These are phyloP conservation scores for Drosophila sordidula DNA, from an alignment of 2,888 invertebrate species.

Conservation along the genomic window DNA sequence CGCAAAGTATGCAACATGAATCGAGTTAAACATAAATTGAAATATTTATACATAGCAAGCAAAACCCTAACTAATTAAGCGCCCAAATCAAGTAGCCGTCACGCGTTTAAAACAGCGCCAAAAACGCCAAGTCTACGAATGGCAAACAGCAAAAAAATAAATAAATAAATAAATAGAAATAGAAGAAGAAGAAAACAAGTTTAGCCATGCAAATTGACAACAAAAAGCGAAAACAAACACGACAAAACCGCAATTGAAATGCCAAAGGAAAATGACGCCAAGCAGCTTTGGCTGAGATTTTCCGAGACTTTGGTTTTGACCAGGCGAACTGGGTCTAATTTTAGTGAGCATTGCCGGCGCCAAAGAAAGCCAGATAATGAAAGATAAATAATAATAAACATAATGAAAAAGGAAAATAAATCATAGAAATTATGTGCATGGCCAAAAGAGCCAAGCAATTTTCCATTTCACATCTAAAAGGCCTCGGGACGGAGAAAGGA, in stretches of 20 bases:
- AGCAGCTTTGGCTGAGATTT: conserved; percentile 36
- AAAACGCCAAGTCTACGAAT: conserved; percentile 10
- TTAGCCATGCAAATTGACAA: conserved; percentile 52
- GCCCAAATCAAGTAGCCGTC: conserved; percentile 6
- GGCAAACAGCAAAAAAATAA: conserved; percentile 1
- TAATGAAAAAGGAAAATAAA: conserved; percentile 71
- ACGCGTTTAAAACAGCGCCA: conserved; percentile 44
- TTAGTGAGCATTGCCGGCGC: conserved; percentile 45
- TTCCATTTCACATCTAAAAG: conserved; percentile 65
- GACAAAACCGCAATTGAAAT: conserved; percentile 48
- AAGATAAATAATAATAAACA: conserved; percentile 46
- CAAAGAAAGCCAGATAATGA: conserved; percentile 61
- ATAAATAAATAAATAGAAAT: conserved; percentile 1
- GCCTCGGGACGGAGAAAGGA: conserved; percentile 62
- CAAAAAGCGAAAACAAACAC: conserved; percentile 43
- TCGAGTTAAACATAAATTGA: conserved; percentile 7
- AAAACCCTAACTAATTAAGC: conserved; percentile 24
- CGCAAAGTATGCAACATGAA: conserved; percentile 68
- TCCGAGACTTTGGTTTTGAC: conserved; percentile 27
- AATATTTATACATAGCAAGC: conserved; percentile 26
- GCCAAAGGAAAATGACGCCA: conserved; percentile 39
- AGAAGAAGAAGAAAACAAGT: conserved; percentile 39
- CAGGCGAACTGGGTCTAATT: conserved; percentile 14
- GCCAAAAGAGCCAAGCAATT: conserved; percentile 52
- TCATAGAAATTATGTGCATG: conserved; percentile 71